Percentiles rank a stretch among this genome's conserved stretches.
Evolutionary conservation across 2,888 invertebrate species (phyloP).

Genomic region (Drosophila macrospina): DNA sequence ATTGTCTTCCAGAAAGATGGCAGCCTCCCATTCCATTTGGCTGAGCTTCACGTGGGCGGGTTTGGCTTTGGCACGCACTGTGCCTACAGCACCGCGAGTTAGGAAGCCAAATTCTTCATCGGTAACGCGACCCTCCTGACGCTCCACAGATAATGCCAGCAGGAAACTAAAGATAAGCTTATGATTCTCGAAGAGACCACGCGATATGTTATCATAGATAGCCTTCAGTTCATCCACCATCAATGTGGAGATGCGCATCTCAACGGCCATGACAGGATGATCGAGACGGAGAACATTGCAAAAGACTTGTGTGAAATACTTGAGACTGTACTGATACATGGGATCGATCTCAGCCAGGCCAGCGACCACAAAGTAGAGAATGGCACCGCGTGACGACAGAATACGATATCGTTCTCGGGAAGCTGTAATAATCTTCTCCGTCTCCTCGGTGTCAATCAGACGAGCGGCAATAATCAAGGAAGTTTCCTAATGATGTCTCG

Average conservation of each 20-base stretch:
- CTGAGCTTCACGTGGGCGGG: constrained; percentile 87
- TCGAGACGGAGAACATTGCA: constrained; percentile 92
- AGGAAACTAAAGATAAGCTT: constrained; percentile 95
- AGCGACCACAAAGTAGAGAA: constrained; percentile 95
- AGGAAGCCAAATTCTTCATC: constrained; percentile 91
- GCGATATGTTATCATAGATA: constrained; percentile 94
- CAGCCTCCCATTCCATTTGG: constrained; percentile 90
- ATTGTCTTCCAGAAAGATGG: constrained; percentile 88
- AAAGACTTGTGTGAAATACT: constrained; percentile 93
- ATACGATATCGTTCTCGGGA: constrained; percentile 94
- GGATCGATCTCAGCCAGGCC: constrained; percentile 95
- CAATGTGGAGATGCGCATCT: constrained; percentile 89
- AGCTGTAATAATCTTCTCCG: constrained; percentile 93
- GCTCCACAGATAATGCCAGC: constrained; percentile 91
- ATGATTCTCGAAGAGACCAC: constrained; percentile 96
- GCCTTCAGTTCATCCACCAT: constrained; percentile 92
- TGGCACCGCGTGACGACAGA: constrained; percentile 94
- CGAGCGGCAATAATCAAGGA: constrained; percentile 96
- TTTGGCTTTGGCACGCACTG: constrained; percentile 86
- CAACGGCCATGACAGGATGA: constrained; percentile 89
- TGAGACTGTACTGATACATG: constrained; percentile 98
- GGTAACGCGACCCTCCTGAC: constrained; percentile 87
- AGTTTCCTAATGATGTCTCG: constrained; percentile 88
- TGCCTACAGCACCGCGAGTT: constrained; percentile 90
- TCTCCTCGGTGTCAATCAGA: constrained; percentile 93